Evolutionary conservation across 2,888 invertebrate genomes (phyloP).

Genomic region (Acleris laterana): DNA sequence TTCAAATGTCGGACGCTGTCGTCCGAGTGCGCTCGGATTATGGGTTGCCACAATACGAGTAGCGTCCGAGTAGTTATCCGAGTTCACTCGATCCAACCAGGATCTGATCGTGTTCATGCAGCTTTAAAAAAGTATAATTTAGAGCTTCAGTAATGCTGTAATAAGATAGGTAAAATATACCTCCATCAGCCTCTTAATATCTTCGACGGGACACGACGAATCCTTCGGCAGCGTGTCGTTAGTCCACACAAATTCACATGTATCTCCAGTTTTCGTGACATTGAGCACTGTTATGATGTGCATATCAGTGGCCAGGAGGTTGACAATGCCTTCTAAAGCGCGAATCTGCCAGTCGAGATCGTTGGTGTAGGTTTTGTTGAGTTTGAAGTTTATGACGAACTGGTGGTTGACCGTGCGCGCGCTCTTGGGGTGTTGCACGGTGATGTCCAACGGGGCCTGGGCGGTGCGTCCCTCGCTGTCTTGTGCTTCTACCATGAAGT

Average conservation of each 20-base stretch:
- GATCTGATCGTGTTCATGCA: too few relatives aligned
- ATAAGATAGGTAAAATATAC: conserved; percentile 66
- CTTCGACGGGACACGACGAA: conserved; percentile 89
- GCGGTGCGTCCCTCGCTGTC: conserved; percentile 91
- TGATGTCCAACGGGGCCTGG: conserved; percentile 89
- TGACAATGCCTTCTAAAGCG: conserved; percentile 84
- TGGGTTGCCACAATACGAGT: too few relatives aligned
- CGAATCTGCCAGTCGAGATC: conserved; percentile 92
- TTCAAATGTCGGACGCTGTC: too few relatives aligned
- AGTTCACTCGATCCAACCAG: too few relatives aligned
- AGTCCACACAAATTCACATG: conserved; percentile 91
- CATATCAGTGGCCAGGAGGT: conserved; percentile 85
- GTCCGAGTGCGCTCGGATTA: too few relatives aligned
- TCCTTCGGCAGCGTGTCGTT: conserved; percentile 93
- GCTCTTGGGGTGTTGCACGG: conserved; percentile 92
- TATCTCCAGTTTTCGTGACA: conserved; percentile 84
- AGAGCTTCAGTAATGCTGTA: too few relatives aligned
- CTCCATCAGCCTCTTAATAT: conserved; percentile 88
- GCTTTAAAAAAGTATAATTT: not conserved
- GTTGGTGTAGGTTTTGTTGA: conserved; percentile 80
- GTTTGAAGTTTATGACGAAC: conserved; percentile 87
- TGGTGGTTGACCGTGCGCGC: conserved; percentile 92
- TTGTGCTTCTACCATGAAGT: conserved; percentile 91
- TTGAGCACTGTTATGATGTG: conserved; percentile 89
- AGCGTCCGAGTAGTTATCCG: too few relatives aligned